phyloP scores from a whole-genome alignment of 2,113 vertebrate species.

The Trochalopteron elliotii region DNA sequence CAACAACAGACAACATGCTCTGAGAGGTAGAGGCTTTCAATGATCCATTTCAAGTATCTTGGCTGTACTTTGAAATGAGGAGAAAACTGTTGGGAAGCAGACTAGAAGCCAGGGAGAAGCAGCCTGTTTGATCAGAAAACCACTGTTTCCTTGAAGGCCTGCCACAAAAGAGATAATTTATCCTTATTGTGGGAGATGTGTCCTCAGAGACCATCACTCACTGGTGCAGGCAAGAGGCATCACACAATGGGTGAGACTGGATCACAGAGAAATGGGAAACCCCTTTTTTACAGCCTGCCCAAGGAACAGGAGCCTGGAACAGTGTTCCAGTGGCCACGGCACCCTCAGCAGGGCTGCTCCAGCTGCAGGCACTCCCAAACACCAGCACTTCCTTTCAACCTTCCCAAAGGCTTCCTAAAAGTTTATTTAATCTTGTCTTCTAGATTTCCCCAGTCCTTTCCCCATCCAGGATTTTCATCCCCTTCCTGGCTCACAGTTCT shows the following conservation, averaged over 20 bases:
- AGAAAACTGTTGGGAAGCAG: conserved; percentile 1
- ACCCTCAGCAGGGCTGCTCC: not conserved
- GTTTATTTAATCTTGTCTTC: not conserved
- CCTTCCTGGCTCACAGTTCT: not conserved
- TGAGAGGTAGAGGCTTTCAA: not conserved
- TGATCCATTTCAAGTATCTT: not conserved
- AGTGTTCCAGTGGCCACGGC: not conserved
- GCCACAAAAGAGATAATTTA: not conserved
- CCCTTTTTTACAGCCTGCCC: not conserved
- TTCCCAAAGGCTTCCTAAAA: not conserved
- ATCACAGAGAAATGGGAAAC: not conserved
- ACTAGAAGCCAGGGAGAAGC: not conserved
- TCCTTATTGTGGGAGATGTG: not conserved
- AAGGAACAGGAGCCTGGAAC: not conserved
- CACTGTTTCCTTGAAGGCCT: conserved; percentile 17
- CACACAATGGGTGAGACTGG: accelerated
- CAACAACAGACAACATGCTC: not conserved
- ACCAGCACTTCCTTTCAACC: not conserved
- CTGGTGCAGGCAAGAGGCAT: not conserved
- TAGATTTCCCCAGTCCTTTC: not conserved
- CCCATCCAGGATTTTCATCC: not conserved
- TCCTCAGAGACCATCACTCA: not conserved
- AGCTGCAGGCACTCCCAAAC: not conserved
- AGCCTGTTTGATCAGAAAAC: not conserved
- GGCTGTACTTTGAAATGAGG: not conserved